phyloP scores from a whole-genome alignment of 2,888 invertebrate species.

The Mythimna lalbum region DNA sequence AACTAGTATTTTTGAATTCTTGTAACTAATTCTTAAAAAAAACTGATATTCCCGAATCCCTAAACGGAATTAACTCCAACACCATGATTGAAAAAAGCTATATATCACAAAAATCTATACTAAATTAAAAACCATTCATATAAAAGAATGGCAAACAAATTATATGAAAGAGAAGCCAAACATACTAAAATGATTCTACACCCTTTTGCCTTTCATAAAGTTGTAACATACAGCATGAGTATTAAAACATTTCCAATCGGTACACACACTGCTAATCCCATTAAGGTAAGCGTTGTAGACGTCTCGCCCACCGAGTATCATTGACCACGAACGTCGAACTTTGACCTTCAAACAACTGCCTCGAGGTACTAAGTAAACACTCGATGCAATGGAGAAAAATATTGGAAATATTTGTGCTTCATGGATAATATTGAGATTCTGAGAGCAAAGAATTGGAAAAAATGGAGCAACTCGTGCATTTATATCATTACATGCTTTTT shows the following conservation, averaged over 20 bases:
- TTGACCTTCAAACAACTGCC: slow-evolving; percentile 68
- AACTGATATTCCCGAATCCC: too few relatives aligned
- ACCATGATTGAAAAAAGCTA: too few relatives aligned
- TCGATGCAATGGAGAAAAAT: slow-evolving; percentile 52
- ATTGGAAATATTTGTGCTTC: slow-evolving; percentile 7
- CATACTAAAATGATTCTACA: not conserved
- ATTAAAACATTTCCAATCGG: slow-evolving; percentile 44
- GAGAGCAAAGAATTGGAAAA: not conserved
- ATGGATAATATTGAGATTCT: not conserved
- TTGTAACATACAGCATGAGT: slow-evolving; percentile 3
- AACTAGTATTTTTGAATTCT: too few relatives aligned
- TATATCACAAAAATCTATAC: too few relatives aligned
- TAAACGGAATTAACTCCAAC: too few relatives aligned
- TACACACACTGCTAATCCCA: slow-evolving; percentile 50
- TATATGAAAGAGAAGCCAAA: not conserved
- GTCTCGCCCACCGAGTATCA: slow-evolving; percentile 62
- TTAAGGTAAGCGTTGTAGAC: slow-evolving; percentile 42
- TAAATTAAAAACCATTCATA: too few relatives aligned
- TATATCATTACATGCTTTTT: not conserved
- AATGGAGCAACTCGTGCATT: not conserved
- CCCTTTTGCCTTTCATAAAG: not conserved
- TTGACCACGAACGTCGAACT: slow-evolving; percentile 66
- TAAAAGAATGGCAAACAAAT: too few relatives aligned
- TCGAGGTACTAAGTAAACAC: slow-evolving; percentile 47
- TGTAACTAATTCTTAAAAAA: too few relatives aligned